A percentile compares a stretch with the other conserved stretches of the same genome.
These are phyloP conservation scores for Poecilia velifera DNA, from an alignment of 2,797 vertebrate species.

Conservation along the genomic window DNA sequence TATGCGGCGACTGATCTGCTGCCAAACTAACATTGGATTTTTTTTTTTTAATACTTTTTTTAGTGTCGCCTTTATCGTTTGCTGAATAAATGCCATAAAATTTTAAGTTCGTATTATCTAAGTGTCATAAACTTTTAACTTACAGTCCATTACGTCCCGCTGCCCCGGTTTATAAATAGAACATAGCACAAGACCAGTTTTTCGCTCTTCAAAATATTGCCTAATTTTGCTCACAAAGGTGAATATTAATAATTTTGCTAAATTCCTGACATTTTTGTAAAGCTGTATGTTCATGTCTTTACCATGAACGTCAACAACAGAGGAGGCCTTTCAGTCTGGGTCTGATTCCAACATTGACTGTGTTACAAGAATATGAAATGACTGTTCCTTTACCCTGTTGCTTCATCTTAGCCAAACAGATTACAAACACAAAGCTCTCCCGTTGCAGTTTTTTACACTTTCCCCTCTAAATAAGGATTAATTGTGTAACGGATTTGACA, in stretches of 20 bases:
- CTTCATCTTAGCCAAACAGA: neutral
- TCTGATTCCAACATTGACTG: neutral
- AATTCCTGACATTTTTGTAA: neutral
- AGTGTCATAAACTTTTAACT: conserved; percentile 1
- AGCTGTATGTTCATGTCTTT: neutral
- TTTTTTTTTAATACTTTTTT: neutral
- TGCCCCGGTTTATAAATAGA: neutral
- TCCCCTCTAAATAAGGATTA: neutral
- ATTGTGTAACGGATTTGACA: neutral
- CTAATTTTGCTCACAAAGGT: neutral
- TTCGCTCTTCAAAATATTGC: neutral
- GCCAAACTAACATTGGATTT: neutral
- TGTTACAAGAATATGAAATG: neutral
- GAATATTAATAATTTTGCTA: neutral
- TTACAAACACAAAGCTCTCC: neutral
- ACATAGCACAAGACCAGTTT: neutral
- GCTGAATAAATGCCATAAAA: neutral
- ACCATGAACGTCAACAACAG: neutral
- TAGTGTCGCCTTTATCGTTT: neutral
- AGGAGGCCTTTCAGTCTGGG: neutral
- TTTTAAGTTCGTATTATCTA: neutral
- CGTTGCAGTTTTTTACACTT: neutral
- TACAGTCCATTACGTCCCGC: neutral
- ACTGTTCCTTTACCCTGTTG: neutral
- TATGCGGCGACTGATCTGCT: neutral